Evolutionary conservation across 2,113 vertebrate species (phyloP).

Genomic region (Ptilorrhoa leucosticta): DNA sequence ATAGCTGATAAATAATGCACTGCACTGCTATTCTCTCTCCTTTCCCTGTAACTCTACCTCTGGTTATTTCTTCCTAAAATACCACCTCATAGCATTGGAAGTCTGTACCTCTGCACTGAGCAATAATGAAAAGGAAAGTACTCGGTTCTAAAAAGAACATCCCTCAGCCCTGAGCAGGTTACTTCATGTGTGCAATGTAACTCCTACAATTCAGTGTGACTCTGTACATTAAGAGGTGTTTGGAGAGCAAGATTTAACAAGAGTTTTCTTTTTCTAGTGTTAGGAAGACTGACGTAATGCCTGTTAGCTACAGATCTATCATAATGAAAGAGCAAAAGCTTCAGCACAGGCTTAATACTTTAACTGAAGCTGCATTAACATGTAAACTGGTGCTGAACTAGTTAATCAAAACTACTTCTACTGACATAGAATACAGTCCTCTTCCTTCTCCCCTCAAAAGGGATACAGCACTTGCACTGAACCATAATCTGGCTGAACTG

Average conservation of each 20-base stretch:
- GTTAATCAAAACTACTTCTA: background rate
- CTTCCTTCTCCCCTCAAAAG: background rate
- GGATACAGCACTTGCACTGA: background rate
- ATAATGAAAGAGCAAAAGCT: background rate
- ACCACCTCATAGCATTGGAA: background rate
- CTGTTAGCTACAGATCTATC: background rate
- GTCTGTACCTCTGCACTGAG: background rate
- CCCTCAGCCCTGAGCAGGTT: background rate
- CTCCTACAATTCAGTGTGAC: background rate
- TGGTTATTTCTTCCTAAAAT: background rate
- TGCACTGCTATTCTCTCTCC: background rate
- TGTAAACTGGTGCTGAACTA: background rate
- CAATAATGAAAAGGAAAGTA: background rate
- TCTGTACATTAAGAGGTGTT: background rate
- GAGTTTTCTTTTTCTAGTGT: background rate
- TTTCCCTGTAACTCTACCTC: conserved; percentile 1
- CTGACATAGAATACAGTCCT: background rate
- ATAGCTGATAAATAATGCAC: conserved; percentile 59
- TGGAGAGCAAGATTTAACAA: background rate
- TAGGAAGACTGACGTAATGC: background rate
- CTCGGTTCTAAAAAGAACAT: background rate
- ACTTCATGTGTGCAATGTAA: background rate
- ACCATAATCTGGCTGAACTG: background rate
- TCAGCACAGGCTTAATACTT: background rate
- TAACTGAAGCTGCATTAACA: background rate